A percentile compares a stretch with the other conserved stretches of the same genome.
Conservation (phyloP, 1,140 invertebrate species). For the Planococcus citri region DNA sequence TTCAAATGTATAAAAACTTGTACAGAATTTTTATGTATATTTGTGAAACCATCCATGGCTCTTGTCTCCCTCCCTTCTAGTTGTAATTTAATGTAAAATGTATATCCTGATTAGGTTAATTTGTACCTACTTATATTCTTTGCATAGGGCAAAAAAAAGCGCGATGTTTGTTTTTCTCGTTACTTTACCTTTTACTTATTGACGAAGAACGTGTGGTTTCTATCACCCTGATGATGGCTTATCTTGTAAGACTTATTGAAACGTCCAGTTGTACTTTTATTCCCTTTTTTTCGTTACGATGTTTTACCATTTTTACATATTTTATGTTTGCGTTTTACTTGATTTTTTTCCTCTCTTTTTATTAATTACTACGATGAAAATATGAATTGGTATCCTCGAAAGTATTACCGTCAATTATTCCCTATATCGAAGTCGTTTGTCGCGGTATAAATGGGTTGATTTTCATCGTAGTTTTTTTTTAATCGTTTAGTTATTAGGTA, state of each 20-base stretch:
- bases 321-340: neutral
- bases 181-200: too few relatives aligned
- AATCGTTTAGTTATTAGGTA: too few relatives aligned
- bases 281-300: neutral
- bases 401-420: neutral
- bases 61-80: neutral
- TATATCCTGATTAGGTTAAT: neutral
- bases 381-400: neutral
- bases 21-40: too few relatives aligned
- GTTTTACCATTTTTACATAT: neutral
- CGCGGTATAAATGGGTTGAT: neutral
- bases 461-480: too few relatives aligned
- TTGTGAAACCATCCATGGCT: too few relatives aligned
- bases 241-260: neutral
- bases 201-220: too few relatives aligned
- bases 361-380: neutral
- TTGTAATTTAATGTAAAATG: neutral
- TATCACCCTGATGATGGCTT: neutral
- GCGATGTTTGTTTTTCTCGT: neutral
- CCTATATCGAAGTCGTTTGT: neutral
- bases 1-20: too few relatives aligned
- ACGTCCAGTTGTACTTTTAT: neutral
- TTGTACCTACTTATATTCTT: too few relatives aligned
- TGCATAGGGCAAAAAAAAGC: too few relatives aligned
- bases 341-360: neutral